Evolutionary conservation across 2,888 invertebrate genomes (phyloP), one percentile per base, ranked within the genome.

Genomic region (Muscina levida): DNA sequence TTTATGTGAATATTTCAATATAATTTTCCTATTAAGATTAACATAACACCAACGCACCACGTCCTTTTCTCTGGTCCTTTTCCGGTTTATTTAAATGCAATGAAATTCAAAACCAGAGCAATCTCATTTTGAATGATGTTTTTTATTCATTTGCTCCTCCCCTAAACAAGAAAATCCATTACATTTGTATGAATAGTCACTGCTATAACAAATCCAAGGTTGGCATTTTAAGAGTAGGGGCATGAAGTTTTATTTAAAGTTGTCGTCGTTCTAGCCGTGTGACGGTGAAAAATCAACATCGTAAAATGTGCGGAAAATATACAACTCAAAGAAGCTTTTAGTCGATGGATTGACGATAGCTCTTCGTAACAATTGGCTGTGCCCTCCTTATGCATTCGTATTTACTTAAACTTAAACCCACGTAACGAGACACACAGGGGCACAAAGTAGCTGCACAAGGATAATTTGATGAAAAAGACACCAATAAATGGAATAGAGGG

Each of bases 321-420:
- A 62, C 62, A 79, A 72, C 59, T 53, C 48, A 72, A 76, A 79
- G 62, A 62, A 53, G 53, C 39, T 42, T 75, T 72, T 72, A 72
- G 39, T 68, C 79, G 72, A 68, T 62, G 75, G 75, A 79, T 79
- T 79, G 75, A 75, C 62, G 67, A 62, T 75, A 79, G 67, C 68
- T 67, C 11, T 39, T 51, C 72, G 31, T 37, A 24, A 37, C 48
- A 53, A 48, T 24, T 11, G 2, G 13, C 10, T 2, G 44, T 44
- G 2, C 44, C 44, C 44, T 44, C 44, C 11, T 53, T 13, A n/a
- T 22, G 13, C 13, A 10, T 2, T 13, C 44, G 2, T n/a, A 44
- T 8, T 31, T 51, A 51, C 11, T 22, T 11, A 4, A 11, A 4
- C 56, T 22, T 11, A 15, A 51, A 26, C n/a, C 13, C 56, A n/a